phyloP scores from a whole-genome alignment of 2,797 vertebrate species.

The Arnoldichthys spilopterus region DNA sequence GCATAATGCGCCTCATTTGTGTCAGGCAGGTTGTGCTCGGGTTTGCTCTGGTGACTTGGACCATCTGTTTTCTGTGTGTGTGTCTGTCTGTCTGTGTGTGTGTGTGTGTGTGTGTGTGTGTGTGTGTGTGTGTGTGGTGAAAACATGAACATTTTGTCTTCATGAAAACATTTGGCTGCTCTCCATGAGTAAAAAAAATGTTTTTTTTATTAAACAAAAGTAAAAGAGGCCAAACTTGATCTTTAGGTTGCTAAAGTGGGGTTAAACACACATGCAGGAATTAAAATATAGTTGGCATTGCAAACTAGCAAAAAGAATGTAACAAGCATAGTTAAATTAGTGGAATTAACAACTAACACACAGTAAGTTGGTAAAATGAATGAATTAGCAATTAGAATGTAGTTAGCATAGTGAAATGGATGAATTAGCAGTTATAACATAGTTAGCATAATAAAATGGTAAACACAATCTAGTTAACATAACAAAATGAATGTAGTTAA shows the following conservation, averaged over 20 bases:
- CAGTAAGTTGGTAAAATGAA: too few relatives aligned
- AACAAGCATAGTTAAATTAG: too few relatives aligned
- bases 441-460: too few relatives aligned
- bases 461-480: too few relatives aligned
- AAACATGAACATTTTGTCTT: not conserved
- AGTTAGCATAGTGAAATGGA: too few relatives aligned
- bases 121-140: constrained; percentile 11
- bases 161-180: not conserved
- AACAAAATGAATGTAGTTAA: not conserved
- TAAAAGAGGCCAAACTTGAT: not conserved
- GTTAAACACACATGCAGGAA: too few relatives aligned
- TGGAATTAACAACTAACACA: too few relatives aligned
- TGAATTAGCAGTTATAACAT: too few relatives aligned
- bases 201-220: not conserved
- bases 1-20: constrained; percentile 14
- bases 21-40: constrained; percentile 6
- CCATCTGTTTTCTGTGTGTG: constrained; percentile 31
- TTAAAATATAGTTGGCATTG: too few relatives aligned
- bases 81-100: not conserved
- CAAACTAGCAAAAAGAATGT: not conserved
- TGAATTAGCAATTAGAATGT: too few relatives aligned
- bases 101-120: constrained; percentile 8
- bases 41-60: constrained; percentile 20
- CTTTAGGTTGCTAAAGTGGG: not conserved
- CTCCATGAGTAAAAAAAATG: not conserved